Percentiles rank a stretch among this genome's conserved stretches.
Evolutionary conservation across 1,140 invertebrate species (phyloP).

Genomic region (Bombus affinis): DNA sequence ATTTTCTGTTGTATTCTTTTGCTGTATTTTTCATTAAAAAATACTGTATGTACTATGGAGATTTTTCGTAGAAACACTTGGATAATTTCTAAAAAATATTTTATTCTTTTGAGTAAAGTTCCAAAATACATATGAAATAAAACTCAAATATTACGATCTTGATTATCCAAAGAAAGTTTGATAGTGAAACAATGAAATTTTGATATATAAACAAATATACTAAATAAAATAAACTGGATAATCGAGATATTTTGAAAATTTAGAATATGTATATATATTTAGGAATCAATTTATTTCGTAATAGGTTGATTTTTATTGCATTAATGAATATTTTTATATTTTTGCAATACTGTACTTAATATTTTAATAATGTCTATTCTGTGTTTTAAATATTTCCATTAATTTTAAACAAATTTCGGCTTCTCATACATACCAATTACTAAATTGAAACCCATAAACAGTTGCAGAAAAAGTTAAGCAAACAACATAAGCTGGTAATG

Average conservation of each 20-base stretch:
- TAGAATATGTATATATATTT: constrained; percentile 9
- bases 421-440: neutral
- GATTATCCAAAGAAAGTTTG: constrained; percentile 19
- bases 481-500: neutral
- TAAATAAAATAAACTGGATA: constrained; percentile 3
- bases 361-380: neutral
- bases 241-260: constrained; percentile 5
- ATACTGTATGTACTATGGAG: constrained; percentile 13
- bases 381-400: neutral
- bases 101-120: constrained; percentile 4
- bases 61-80: constrained; percentile 6
- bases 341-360: neutral
- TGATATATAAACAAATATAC: too few relatives aligned
- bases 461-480: neutral
- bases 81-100: constrained; percentile 14
- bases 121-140: neutral
- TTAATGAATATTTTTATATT: constrained; percentile 4
- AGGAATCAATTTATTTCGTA: constrained; percentile 12
- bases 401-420: neutral
- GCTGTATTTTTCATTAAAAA: constrained; percentile 32
- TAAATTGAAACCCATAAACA: constrained; percentile 7
- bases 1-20: constrained; percentile 52
- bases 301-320: constrained; percentile 10
- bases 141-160: constrained; percentile 10
- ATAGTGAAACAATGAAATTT: neutral